Conservation (phyloP, 2,888 invertebrate species). For the Taphrorychus bicolor region DNA sequence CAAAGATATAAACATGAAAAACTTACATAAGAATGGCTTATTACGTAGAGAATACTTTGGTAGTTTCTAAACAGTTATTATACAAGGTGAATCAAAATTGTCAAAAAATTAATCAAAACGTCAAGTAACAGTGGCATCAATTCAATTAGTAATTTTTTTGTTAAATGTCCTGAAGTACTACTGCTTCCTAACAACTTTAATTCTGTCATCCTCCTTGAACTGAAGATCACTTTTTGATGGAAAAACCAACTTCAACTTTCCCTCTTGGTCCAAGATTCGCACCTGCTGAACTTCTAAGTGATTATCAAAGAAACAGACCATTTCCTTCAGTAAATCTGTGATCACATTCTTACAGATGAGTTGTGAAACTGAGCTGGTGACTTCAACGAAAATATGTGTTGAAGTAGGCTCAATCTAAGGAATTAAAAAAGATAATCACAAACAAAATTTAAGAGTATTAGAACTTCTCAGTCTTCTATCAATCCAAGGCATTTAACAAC, state of each 20-base stretch:
- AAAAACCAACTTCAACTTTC: slow-evolving; percentile 77
- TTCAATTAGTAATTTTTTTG: no score
- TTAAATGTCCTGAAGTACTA: no score
- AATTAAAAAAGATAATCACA: not conserved
- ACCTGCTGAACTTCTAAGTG: slow-evolving; percentile 69
- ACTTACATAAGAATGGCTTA: no score
- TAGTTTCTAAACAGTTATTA: no score
- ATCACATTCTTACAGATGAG: slow-evolving; percentile 72
- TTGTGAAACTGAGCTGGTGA: slow-evolving; percentile 74
- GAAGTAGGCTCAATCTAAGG: slow-evolving; percentile 72
- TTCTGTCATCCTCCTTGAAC: slow-evolving; percentile 42
- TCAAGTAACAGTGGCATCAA: no score
- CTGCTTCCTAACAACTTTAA: slow-evolving; percentile 43
- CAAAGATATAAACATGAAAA: not conserved
- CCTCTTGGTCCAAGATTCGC: slow-evolving; percentile 70
- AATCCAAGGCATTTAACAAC: no score
- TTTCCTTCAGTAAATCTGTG: slow-evolving; percentile 71
- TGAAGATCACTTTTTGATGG: slow-evolving; percentile 74
- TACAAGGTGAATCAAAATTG: no score
- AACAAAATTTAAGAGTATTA: no score
- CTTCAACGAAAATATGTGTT: slow-evolving; percentile 75
- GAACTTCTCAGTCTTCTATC: no score
- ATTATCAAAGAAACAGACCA: slow-evolving; percentile 62
- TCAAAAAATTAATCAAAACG: no score
- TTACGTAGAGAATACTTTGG: no score